phyloP scores from a whole-genome alignment of 1,140 invertebrate genomes.

The Drosophila subobscura region DNA sequence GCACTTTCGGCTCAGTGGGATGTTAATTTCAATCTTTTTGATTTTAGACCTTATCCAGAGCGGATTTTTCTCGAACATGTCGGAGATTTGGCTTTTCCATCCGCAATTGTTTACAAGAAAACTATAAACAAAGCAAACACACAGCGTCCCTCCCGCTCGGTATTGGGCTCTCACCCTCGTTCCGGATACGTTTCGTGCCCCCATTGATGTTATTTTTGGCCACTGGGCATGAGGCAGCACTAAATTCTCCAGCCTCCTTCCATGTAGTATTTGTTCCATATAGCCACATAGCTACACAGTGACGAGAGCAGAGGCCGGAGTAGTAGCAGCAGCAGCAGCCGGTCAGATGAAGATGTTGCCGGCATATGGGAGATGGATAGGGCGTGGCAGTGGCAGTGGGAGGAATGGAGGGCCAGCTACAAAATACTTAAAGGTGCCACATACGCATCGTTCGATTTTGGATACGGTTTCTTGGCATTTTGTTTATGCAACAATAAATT shows the following conservation, averaged over 20 bases:
- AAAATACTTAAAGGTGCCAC: conserved; percentile 77
- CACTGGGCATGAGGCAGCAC: conserved; percentile 52
- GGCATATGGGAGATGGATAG: conserved; percentile 9
- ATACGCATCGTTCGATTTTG: conserved; percentile 69
- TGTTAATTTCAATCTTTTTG: conserved; percentile 3
- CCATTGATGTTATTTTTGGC: conserved; percentile 72
- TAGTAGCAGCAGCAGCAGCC: conserved; percentile 12
- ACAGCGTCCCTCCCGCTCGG: conserved; percentile 21
- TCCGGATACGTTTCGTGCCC: conserved; percentile 3
- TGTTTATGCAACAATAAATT: conserved; percentile 82
- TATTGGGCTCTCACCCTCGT: too few species aligned
- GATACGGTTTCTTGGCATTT: conserved; percentile 72
- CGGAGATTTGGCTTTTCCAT: conserved; percentile 55
- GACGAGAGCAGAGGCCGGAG: not conserved
- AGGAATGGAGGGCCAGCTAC: conserved; percentile 13
- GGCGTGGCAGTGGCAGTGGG: not conserved
- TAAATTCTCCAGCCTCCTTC: conserved; percentile 52
- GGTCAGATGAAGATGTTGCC: conserved; percentile 31
- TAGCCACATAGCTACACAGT: conserved; percentile 30
- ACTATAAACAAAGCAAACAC: conserved; percentile 69
- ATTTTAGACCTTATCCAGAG: conserved; percentile 36
- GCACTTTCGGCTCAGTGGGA: conserved; percentile 14
- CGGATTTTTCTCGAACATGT: conserved; percentile 68
- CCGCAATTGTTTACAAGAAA: conserved; percentile 75
- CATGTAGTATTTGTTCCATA: conserved; percentile 50